A percentile compares a stretch with the other conserved stretches of the same genome.
Evolutionary conservation across 1,140 invertebrate genomes (phyloP).

Genomic region (Bombus ignitus): DNA sequence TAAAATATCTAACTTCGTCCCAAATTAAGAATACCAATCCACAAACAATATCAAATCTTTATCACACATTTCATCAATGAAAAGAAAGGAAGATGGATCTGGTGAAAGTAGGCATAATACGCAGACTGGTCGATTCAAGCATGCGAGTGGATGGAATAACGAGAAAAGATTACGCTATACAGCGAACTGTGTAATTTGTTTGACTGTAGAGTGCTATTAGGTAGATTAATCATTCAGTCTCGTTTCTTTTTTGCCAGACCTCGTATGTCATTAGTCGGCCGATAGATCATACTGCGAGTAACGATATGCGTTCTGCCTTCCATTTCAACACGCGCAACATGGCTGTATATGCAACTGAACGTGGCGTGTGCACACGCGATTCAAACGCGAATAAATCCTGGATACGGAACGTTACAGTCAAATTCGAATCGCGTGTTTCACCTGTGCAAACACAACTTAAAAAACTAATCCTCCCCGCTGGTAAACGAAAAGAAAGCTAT

Average conservation of each 20-base stretch:
- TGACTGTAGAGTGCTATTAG: constrained; percentile 22
- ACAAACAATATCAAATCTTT: neutral
- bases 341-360: neutral
- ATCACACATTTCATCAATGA: neutral
- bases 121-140: neutral
- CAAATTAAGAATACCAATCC: neutral
- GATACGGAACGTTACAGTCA: neutral
- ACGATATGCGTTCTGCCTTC: constrained; percentile 32
- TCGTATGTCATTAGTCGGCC: constrained; percentile 35
- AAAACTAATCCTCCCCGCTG: neutral
- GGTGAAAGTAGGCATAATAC: neutral
- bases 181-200: constrained; percentile 35
- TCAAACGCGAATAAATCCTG: neutral
- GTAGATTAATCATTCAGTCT: constrained; percentile 42
- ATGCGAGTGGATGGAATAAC: neutral
- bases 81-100: no score
- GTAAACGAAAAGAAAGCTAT: neutral
- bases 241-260: constrained; percentile 11
- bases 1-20: neutral
- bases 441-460: neutral
- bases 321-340: constrained; percentile 18
- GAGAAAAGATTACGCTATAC: constrained; percentile 33
- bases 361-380: neutral
- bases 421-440: constrained; percentile 18
- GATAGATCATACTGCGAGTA: constrained; percentile 34